Conservation (phyloP, 2,113 vertebrate genomes). For the Cepphus grylle region DNA sequence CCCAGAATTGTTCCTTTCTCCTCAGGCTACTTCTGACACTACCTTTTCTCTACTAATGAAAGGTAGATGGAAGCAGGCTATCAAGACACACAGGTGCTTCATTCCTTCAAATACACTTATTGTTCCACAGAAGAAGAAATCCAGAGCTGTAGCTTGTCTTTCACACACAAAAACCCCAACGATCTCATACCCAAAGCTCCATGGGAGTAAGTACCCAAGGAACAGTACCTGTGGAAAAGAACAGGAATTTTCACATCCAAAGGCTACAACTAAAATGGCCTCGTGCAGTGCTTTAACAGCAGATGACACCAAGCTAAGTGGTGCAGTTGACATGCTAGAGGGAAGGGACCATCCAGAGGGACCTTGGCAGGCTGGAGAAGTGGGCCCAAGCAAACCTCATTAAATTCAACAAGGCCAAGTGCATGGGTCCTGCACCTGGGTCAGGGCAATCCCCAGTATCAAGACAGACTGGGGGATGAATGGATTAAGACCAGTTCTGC, state of each 20-base stretch:
- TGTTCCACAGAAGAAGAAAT: not conserved
- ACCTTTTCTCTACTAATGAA: not conserved
- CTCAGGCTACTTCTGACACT: constrained; percentile 4
- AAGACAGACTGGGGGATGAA: not conserved
- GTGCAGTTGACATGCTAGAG: not conserved
- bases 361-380: not conserved
- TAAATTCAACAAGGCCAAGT: not conserved
- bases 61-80: not conserved
- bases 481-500: not conserved
- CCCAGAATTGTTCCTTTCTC: not conserved
- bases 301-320: not conserved
- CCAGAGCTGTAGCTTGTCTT: not conserved
- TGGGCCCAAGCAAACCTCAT: not conserved
- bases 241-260: not conserved
- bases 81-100: not conserved
- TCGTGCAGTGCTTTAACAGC: not conserved
- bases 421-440: not conserved
- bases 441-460: not conserved
- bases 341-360: not conserved
- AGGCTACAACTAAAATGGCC: not conserved
- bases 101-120: not conserved
- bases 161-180: not conserved
- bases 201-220: not conserved
- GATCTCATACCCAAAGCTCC: not conserved
- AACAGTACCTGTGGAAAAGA: not conserved